Evolutionary conservation across 35 echinoderm and acorn worm genomes (phyloP).

Genomic region (Stichopus chloronotus): DNA sequence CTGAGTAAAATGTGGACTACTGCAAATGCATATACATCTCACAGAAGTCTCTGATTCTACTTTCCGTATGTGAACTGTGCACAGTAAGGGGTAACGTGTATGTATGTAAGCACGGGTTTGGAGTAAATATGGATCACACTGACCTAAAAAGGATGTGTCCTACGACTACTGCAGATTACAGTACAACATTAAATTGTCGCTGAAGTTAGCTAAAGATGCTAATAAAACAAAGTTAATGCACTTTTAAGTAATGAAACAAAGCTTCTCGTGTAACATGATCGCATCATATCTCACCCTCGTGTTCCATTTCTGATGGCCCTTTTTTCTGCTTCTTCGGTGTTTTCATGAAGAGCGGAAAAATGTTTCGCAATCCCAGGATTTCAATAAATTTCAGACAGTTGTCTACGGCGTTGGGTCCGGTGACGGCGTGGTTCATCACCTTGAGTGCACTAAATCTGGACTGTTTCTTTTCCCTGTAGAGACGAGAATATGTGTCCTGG

Average conservation of each 20-base stretch:
- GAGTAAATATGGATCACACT: too few species aligned
- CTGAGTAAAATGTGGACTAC: too few species aligned
- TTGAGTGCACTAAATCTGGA: conserved; percentile 93
- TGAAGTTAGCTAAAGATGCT: not conserved
- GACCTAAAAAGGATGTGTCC: too few species aligned
- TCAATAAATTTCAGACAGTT: conserved; percentile 99
- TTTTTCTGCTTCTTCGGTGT: conserved; percentile 87
- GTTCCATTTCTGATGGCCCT: conserved; percentile 77
- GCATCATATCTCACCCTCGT: conserved; percentile 77
- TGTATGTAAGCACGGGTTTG: too few species aligned
- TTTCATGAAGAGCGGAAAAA: conserved; percentile 99
- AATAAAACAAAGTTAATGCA: not conserved
- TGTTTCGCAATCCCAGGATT: conserved; percentile 88
- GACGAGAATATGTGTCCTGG: not conserved
- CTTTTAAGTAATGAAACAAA: not conserved
- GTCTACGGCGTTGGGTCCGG: conserved; percentile 82
- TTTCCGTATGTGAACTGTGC: too few species aligned
- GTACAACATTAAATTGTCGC: too few species aligned
- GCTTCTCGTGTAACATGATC: not conserved
- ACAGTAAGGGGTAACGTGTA: too few species aligned
- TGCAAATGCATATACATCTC: too few species aligned
- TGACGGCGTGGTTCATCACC: conserved; percentile 94
- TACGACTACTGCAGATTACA: not conserved
- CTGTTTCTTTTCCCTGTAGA: conserved; percentile 93
- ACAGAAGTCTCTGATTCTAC: too few species aligned